phyloP scores from a whole-genome alignment of 2,797 vertebrate genomes.

The Nyctalus aviator region DNA sequence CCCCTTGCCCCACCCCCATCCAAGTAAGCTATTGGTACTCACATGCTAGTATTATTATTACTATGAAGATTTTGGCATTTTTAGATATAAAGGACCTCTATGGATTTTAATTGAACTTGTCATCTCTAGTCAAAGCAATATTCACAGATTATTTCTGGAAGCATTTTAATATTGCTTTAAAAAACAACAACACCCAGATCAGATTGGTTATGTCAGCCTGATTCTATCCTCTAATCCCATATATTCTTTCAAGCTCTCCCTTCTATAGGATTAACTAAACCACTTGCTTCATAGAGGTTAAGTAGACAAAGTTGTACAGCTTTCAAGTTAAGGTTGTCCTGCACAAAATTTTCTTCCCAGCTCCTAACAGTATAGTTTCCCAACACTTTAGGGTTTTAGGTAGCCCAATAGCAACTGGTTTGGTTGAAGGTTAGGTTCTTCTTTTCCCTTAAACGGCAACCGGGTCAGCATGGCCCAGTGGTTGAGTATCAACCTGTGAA shows the following conservation, averaged over 20 bases:
- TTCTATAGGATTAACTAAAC: neutral
- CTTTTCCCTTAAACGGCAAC: neutral
- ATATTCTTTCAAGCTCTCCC: neutral
- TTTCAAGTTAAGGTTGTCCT: neutral
- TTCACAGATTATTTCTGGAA: neutral
- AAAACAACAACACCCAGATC: neutral
- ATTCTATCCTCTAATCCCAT: neutral
- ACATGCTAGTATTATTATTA: neutral
- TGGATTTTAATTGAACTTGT: neutral
- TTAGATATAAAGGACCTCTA: neutral
- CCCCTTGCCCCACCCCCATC: neutral
- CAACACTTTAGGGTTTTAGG: neutral
- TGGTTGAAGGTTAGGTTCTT: neutral
- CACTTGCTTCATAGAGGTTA: constrained; percentile 3
- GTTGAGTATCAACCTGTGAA: no score
- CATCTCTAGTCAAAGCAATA: neutral
- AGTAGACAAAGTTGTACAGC: neutral
- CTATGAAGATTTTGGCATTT: neutral
- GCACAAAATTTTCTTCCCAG: neutral
- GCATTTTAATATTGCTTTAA: constrained; percentile 31
- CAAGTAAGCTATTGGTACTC: neutral
- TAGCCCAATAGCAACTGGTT: neutral
- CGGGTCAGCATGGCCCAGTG: no score
- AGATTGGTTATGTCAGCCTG: neutral
- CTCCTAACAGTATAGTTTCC: neutral